phyloP scores from a whole-genome alignment of 1,140 invertebrate genomes.

The Pseudomyrmex gracilis region DNA sequence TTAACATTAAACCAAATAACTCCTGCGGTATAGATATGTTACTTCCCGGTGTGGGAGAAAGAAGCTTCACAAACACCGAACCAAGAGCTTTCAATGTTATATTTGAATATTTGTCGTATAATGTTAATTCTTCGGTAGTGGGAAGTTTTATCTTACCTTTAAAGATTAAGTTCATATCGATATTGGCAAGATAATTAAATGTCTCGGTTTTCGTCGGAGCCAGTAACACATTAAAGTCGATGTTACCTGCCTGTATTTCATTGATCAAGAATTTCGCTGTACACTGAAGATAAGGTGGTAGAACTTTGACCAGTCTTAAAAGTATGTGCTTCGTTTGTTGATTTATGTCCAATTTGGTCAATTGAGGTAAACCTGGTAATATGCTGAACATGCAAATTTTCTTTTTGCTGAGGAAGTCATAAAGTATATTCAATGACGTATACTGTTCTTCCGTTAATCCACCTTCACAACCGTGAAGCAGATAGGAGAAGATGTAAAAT shows the following conservation, averaged over 20 bases:
- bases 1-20: constrained; percentile 62
- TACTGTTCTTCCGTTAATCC: constrained; percentile 60
- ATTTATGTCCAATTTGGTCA: constrained; percentile 22
- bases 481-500: constrained; percentile 62
- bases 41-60: constrained; percentile 1
- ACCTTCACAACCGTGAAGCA: constrained; percentile 54
- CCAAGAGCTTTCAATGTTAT: constrained; percentile 39
- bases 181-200: constrained; percentile 37
- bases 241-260: constrained; percentile 30
- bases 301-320: constrained; percentile 15
- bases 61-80: constrained; percentile 42
- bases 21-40: constrained; percentile 43
- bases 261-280: constrained; percentile 49
- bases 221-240: constrained; percentile 16
- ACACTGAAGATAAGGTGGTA: constrained; percentile 48
- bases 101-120: constrained; percentile 24
- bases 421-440: constrained; percentile 58
- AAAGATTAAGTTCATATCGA: neutral
- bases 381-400: constrained; percentile 49
- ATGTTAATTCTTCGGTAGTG: neutral
- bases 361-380: constrained; percentile 16
- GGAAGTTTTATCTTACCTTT: neutral
- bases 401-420: constrained; percentile 44
- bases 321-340: constrained; percentile 36
- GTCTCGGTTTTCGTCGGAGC: neutral